These are phyloP conservation scores for Eupelmus urozonus DNA, from an alignment of 2,888 invertebrate genomes.

Conservation along the genomic window DNA sequence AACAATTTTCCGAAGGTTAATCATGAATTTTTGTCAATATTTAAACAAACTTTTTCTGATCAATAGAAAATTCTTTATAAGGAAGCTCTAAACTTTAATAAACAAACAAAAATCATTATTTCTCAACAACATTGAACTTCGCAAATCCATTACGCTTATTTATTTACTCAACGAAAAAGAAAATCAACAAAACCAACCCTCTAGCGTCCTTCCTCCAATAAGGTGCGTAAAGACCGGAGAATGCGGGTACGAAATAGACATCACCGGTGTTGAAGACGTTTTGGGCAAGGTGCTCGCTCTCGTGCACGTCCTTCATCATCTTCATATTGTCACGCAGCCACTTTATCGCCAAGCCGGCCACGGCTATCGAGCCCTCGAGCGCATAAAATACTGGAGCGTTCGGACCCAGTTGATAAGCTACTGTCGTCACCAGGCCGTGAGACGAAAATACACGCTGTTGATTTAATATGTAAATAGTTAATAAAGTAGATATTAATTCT, in stretches of 20 bases:
- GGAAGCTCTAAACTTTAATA: no score
- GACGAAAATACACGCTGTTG: slow-evolving; percentile 88
- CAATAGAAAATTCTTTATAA: slow-evolving; percentile 1
- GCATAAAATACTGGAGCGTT: slow-evolving; percentile 91
- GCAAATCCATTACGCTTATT: no score
- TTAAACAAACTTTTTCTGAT: no score
- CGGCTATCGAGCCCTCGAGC: slow-evolving; percentile 96
- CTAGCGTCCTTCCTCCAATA: slow-evolving; percentile 98
- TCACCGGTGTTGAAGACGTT: slow-evolving; percentile 93
- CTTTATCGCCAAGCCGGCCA: slow-evolving; percentile 93
- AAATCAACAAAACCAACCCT: slow-evolving; percentile 80
- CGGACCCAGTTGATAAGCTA: slow-evolving; percentile 93
- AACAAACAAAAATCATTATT: no score
- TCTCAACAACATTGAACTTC: no score
- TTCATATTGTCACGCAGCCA: slow-evolving; percentile 96
- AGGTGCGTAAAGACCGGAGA: slow-evolving; percentile 97
- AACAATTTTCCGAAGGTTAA: neutral
- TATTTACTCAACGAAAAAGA: no score
- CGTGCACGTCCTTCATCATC: slow-evolving; percentile 86
- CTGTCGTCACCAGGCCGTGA: slow-evolving; percentile 92
- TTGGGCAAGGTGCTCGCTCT: slow-evolving; percentile 84
- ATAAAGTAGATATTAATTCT: neutral
- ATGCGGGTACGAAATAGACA: slow-evolving; percentile 98
- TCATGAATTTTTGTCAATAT: neutral
- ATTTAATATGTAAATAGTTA: neutral